These are phyloP conservation scores for Sander vitreus DNA, from an alignment of 2,113 vertebrate species.

Conservation along the genomic window DNA sequence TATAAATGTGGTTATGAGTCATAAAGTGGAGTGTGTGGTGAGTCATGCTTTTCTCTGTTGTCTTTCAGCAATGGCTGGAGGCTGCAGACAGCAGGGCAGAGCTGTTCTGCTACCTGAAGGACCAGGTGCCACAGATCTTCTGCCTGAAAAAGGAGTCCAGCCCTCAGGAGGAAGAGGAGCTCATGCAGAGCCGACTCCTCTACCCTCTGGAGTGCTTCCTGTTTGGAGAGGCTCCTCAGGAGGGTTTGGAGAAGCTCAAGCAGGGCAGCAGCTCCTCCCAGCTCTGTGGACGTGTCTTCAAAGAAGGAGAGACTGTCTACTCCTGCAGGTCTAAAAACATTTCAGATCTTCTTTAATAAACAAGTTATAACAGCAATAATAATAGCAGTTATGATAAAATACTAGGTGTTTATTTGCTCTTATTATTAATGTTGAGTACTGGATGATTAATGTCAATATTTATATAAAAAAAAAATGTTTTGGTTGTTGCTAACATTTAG, in stretches of 20 bases:
- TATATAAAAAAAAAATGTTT: not conserved
- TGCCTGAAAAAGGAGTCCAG: slow-evolving; percentile 85
- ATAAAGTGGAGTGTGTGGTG: not conserved
- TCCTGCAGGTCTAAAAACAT: slow-evolving; percentile 92
- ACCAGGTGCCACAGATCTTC: slow-evolving; percentile 92
- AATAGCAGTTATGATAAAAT: not conserved
- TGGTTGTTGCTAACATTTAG: not conserved
- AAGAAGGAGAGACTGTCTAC: slow-evolving; percentile 97
- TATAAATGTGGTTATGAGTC: not conserved
- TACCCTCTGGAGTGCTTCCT: slow-evolving; percentile 92
- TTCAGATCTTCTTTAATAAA: slow-evolving; percentile 16
- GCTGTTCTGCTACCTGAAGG: slow-evolving; percentile 89
- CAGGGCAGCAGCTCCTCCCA: slow-evolving; percentile 89
- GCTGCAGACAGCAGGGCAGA: slow-evolving; percentile 85
- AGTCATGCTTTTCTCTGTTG: slow-evolving; percentile 14
- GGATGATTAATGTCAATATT: not conserved
- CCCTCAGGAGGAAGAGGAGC: slow-evolving; percentile 90
- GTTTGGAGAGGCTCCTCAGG: slow-evolving; percentile 92
- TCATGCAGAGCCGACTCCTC: slow-evolving; percentile 85
- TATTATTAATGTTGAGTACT: not conserved
- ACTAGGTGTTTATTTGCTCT: not conserved
- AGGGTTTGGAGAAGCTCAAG: slow-evolving; percentile 91
- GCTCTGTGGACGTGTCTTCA: slow-evolving; percentile 96
- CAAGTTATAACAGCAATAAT: not conserved
- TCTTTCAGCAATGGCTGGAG: slow-evolving; percentile 89